phyloP scores from a whole-genome alignment of 2,888 invertebrate genomes.

The Osmoderma eremita region DNA sequence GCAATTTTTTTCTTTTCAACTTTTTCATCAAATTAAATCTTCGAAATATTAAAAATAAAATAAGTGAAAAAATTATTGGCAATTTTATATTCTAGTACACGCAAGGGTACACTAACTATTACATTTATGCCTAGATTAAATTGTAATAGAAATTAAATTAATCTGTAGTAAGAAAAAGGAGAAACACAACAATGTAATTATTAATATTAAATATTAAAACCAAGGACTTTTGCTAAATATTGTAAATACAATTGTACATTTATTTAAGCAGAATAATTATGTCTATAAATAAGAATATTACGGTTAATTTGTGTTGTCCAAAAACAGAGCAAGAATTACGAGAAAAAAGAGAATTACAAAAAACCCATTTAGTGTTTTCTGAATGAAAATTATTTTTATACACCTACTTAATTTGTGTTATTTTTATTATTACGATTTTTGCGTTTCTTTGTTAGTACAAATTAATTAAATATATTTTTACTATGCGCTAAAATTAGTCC shows the following conservation, averaged over 20 bases:
- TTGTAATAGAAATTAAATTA: constrained; percentile 57
- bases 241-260: constrained; percentile 64
- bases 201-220: constrained; percentile 48
- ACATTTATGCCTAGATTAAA: constrained; percentile 44
- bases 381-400: constrained; percentile 55
- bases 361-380: constrained; percentile 54
- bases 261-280: constrained; percentile 61
- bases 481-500: constrained; percentile 57
- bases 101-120: constrained; percentile 19
- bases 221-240: constrained; percentile 60
- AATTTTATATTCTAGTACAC: constrained; percentile 58
- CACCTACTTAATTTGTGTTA: constrained; percentile 50
- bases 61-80: constrained; percentile 58
- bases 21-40: constrained; percentile 21
- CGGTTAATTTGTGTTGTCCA: constrained; percentile 47
- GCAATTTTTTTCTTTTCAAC: constrained; percentile 30
- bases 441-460: constrained; percentile 59
- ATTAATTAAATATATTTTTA: constrained; percentile 59
- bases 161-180: constrained; percentile 51
- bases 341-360: constrained; percentile 30
- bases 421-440: constrained; percentile 39
- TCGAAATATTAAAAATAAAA: constrained; percentile 11
- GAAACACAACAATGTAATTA: constrained; percentile 41
- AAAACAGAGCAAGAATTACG: constrained; percentile 34
- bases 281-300: constrained; percentile 53